Evolutionary conservation across 2,113 vertebrate genomes (phyloP), one percentile per base, ranked within the genome.

Genomic region (Microcebus lehilahytsara): DNA sequence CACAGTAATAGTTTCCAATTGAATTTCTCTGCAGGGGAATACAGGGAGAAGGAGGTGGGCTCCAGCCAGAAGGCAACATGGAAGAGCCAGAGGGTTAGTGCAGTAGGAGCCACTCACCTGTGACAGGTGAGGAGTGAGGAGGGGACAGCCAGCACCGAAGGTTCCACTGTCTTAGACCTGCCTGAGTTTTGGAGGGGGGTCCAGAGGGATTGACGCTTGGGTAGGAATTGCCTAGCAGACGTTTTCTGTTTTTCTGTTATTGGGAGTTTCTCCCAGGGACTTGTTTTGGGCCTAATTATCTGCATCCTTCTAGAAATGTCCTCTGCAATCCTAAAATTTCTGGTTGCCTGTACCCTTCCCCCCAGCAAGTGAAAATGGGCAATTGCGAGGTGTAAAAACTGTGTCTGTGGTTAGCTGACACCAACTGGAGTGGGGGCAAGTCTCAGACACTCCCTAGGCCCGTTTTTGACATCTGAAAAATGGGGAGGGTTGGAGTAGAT

Each of bases 31-130:
- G 96, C 77, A 37, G 96, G 89, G 85, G 92, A 97, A 98, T 97
- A 98, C 97, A 97, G 51, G 0, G 96, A 98, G 98, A n/a, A 98
- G 98, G 98, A 98, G 98, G 98, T 98, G 98, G 11, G 25, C 12
- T 84, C 80, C 27, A 53, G 42, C 8, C 72, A 49, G 37, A 90
- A 78, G 77, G 69, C 37, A 7, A 9, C 66, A 37, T 2, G 34
- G 56, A 72, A 60, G 8, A 42, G 10, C 91, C 40, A 46, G 67
- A n/a, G 40, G 42, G 69, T 23, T 27, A 27, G 37, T 9, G 23
- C 14, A 17, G 19, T 49, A 12, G 6, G 58, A 16, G 78, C 9
- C 40, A 6, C 25, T 62, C 67, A 34, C 92, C 75, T 96, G 85
- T 10, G 22, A 49, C 66, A 56, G 81, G 81, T 64, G 42, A 89